Conservation (phyloP, 2,888 invertebrate species). For the Lasioglossum leucozonium region DNA sequence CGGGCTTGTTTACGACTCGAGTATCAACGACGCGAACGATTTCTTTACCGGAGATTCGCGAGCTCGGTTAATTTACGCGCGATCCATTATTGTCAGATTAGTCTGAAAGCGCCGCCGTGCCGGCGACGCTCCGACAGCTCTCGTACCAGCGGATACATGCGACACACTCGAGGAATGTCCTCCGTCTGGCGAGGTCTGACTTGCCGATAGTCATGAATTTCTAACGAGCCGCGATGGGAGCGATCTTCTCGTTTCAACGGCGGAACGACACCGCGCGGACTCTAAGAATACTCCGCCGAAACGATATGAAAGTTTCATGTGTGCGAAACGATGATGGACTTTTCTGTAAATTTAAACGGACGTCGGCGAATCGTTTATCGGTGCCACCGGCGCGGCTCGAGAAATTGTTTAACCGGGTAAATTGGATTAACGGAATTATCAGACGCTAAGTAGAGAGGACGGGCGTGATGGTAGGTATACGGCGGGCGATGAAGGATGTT, state of each 20-base stretch:
- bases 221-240: constrained; percentile 32
- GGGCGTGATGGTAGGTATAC: background rate
- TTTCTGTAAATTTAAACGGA: constrained; percentile 59
- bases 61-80: background rate
- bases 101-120: no score
- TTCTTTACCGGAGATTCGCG: background rate
- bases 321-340: constrained; percentile 53
- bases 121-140: background rate
- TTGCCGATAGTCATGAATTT: constrained; percentile 60
- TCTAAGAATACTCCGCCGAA: constrained; percentile 37
- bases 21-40: background rate
- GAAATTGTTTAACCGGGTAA: constrained; percentile 41
- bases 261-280: background rate
- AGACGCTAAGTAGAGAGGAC: background rate
- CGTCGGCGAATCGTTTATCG: constrained; percentile 46
- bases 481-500: constrained; percentile 38
- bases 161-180: constrained; percentile 16
- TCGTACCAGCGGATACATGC: background rate
- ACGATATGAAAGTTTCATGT: constrained; percentile 49
- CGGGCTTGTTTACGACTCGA: background rate
- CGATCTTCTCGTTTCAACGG: constrained; percentile 14
- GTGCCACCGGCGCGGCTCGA: background rate
- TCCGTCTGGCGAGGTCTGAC: constrained; percentile 6
- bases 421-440: constrained; percentile 38
- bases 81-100: background rate